Evolutionary conservation across 2,113 vertebrate species (phyloP).

Genomic region (Pseudois nayaur): DNA sequence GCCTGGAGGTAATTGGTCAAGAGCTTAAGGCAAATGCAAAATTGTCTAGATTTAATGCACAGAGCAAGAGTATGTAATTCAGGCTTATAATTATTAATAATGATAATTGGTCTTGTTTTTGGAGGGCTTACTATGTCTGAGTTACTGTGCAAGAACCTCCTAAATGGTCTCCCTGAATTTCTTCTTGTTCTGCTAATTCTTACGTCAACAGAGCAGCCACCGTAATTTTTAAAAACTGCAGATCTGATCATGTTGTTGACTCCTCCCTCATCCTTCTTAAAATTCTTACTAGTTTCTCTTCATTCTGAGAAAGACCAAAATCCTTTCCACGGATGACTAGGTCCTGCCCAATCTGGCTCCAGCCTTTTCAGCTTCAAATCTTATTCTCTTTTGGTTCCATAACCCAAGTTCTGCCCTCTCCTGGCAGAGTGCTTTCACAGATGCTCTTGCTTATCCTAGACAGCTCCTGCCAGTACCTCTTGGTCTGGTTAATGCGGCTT

Average conservation of each 20-base stretch:
- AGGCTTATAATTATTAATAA: background rate
- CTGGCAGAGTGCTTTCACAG: background rate
- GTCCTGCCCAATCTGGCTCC: background rate
- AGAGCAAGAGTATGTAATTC: background rate
- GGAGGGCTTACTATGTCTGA: background rate
- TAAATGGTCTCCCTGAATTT: background rate
- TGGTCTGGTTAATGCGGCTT: background rate
- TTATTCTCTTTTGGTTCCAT: background rate
- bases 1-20: background rate
- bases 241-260: background rate
- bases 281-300: background rate
- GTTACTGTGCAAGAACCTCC: background rate
- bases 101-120: background rate
- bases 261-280: background rate
- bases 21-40: background rate
- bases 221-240: background rate
- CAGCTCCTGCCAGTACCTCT: background rate
- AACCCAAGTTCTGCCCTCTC: background rate
- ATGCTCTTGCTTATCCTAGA: background rate
- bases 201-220: background rate
- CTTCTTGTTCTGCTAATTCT: background rate
- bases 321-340: background rate
- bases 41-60: background rate
- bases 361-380: background rate
- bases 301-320: background rate